Evolutionary conservation across 2,888 invertebrate genomes (phyloP), one percentile per base, ranked within the genome.

Genomic region (Diloba caeruleocephala): DNA sequence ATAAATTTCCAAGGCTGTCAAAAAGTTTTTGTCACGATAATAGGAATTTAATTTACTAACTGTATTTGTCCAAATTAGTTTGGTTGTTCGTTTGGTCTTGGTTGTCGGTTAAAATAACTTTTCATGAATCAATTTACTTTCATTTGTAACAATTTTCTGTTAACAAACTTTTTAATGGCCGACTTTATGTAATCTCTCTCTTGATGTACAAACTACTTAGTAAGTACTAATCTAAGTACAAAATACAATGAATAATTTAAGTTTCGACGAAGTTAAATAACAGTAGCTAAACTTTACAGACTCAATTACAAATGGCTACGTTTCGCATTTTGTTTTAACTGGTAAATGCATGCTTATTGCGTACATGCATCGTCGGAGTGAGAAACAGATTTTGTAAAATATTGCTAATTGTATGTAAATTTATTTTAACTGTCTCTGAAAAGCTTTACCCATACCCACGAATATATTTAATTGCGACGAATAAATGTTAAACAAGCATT

Each of bases 201-300:
- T 59, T 67, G 61, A 61, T 46, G 51, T 26, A 5, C 32, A 56
- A 66, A 62, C 46, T 68, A 63, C 68, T 68, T 51, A 53, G 32
- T 49, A 8, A 52, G 43, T 52, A 46, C 43, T 59, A 59, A 62
- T 65, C 60, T 58, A 32, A 9, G 34, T 26, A 46, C 36, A 46
- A 52, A 60, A 60, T 43, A 66, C 54, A 59, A 66, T 62, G 54
- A 59, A 66, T 66, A 60, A 66, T 66, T 66, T 19, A 60, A 66
- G 44, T 60, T 54, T 42, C 6, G 7, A 13, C 17, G 9, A 48
- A 68, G 50, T 62, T 62, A 34, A 48, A 54, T 46, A 42, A 36
- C 23, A 15, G 26, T 45, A 33, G 34, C 29, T 14, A 6, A 46
- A 52, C 42, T 49, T 50, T 8, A 26, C 25, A 53, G 34, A 65